A percentile compares a stretch with the other conserved stretches of the same genome.
Evolutionary conservation across 2,888 invertebrate genomes (phyloP).

Genomic region (Plebejus argus): DNA sequence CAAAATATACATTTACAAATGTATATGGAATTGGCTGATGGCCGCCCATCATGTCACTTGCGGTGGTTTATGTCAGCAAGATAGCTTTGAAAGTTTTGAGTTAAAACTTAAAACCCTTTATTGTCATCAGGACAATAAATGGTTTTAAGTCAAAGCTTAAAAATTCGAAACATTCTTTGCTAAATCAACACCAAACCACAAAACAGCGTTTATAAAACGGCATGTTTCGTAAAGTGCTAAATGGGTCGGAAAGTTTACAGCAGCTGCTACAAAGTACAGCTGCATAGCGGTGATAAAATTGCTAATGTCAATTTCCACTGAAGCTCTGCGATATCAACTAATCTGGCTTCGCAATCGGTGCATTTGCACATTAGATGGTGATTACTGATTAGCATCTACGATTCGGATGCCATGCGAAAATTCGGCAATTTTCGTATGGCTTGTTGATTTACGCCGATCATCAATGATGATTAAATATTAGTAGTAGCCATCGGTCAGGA

Average conservation of each 20-base stretch:
- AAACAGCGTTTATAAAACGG: background rate
- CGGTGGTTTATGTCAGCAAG: too few relatives aligned
- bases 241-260: background rate
- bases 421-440: background rate
- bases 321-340: background rate
- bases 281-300: constrained; percentile 7
- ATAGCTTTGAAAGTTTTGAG: too few relatives aligned
- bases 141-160: background rate
- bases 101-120: too few relatives aligned
- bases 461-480: background rate
- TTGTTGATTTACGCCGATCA: background rate
- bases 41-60: too few relatives aligned
- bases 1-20: too few relatives aligned
- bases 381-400: constrained; percentile 2
- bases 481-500: too few relatives aligned
- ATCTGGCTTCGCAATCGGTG: background rate
- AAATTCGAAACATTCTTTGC: background rate
- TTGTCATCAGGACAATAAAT: background rate
- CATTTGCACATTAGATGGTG: constrained; percentile 10
- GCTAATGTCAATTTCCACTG: background rate
- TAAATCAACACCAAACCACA: background rate
- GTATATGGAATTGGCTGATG: too few relatives aligned
- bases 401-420: background rate
- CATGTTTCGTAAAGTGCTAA: constrained; percentile 4
- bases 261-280: constrained; percentile 5